Evolutionary conservation across 2,113 vertebrate genomes (phyloP).

Genomic region (Heterotis niloticus): DNA sequence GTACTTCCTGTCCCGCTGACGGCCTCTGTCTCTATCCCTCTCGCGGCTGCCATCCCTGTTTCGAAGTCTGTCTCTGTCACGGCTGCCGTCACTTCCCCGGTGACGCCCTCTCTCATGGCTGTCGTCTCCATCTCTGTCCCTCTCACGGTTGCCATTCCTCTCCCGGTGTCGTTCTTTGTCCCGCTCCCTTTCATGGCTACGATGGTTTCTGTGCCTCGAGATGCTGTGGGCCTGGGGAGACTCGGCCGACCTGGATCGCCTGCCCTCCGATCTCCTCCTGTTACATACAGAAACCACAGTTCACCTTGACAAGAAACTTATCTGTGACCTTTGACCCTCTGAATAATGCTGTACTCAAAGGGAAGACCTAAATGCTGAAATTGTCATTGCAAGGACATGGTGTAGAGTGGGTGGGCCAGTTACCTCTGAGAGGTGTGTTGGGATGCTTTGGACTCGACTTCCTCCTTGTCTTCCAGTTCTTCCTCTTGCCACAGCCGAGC

Average conservation of each 20-base stretch:
- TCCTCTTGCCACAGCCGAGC: conserved; percentile 80
- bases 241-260: conserved; percentile 73
- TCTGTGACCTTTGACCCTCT: neutral
- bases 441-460: conserved; percentile 34
- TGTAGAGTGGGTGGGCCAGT: neutral
- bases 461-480: conserved; percentile 32
- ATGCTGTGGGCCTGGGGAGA: conserved; percentile 67
- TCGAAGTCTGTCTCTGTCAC: conserved; percentile 35
- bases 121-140: conserved; percentile 57
- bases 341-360: neutral
- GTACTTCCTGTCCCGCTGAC: conserved; percentile 38
- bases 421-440: conserved; percentile 67
- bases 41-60: conserved; percentile 40
- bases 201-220: conserved; percentile 57
- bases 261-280: conserved; percentile 42
- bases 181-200: conserved; percentile 51
- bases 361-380: no score
- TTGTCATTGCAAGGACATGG: neutral
- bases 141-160: conserved; percentile 38
- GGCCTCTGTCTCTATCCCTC: neutral
- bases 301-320: neutral
- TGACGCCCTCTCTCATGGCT: conserved; percentile 46
- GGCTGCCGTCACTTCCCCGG: conserved; percentile 42
- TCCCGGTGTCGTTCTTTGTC: conserved; percentile 28
- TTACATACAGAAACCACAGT: neutral